phyloP scores from a whole-genome alignment of 2,113 vertebrate species.

The Microcebus ravelobensis region DNA sequence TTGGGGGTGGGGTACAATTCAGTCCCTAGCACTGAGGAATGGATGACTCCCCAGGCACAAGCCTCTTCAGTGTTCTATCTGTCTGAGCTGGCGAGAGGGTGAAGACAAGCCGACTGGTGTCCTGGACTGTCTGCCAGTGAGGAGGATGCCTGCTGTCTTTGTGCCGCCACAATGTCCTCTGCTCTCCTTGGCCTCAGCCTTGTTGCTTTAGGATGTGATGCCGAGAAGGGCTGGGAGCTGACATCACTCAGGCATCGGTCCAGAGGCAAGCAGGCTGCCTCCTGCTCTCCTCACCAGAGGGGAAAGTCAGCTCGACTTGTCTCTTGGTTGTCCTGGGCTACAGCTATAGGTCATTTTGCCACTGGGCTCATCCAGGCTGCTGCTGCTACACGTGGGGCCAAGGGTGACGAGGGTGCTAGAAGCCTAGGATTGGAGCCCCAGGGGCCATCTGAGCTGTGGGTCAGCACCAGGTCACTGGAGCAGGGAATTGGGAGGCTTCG shows the following conservation, averaged over 20 bases:
- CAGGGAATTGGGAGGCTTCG: neutral
- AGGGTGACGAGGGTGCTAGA: neutral
- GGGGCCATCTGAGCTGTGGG: neutral
- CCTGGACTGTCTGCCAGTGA: no score
- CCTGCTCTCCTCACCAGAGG: neutral
- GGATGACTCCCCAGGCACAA: rapidly evolving
- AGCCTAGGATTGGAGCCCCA: neutral
- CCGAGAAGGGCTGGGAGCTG: neutral
- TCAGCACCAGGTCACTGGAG: neutral
- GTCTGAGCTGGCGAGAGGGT: neutral
- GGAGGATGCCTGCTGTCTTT: neutral
- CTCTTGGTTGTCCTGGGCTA: neutral
- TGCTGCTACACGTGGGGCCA: neutral
- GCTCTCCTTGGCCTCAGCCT: neutral
- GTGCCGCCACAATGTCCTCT: no score
- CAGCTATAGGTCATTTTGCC: neutral
- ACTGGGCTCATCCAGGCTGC: neutral
- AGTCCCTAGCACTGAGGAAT: neutral
- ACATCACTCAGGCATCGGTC: neutral
- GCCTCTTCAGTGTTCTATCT: neutral
- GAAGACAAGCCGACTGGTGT: neutral
- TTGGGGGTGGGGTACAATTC: neutral
- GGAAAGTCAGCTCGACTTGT: neutral
- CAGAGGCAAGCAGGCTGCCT: neutral
- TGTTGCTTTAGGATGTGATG: neutral